These are phyloP conservation scores for Anoplolepis gracilipes DNA, from an alignment of 1,140 invertebrate genomes.

Conservation along the genomic window DNA sequence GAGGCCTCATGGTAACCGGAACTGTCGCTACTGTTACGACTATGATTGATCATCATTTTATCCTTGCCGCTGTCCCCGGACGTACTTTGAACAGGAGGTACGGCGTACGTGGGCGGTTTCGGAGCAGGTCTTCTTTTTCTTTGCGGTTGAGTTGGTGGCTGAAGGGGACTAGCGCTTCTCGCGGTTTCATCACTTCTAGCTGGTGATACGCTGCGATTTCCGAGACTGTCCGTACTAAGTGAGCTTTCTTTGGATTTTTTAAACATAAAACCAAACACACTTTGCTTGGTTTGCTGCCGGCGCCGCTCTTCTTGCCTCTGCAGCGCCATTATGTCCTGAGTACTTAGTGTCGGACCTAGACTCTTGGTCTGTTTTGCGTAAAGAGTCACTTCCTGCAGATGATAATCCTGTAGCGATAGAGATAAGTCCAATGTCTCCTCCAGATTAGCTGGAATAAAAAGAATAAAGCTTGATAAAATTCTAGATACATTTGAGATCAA, in stretches of 20 bases:
- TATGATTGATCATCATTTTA: slow-evolving; percentile 88
- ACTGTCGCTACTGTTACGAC: slow-evolving; percentile 91
- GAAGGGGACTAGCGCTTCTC: slow-evolving; percentile 82
- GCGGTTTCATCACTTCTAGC: slow-evolving; percentile 84
- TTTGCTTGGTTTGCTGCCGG: slow-evolving; percentile 85
- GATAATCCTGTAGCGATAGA: slow-evolving; percentile 88
- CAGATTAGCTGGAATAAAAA: slow-evolving; percentile 86
- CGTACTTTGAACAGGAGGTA: not conserved
- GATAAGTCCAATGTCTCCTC: slow-evolving; percentile 87
- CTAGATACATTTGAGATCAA: not conserved
- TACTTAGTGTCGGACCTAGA: slow-evolving; percentile 86
- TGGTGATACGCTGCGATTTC: slow-evolving; percentile 85
- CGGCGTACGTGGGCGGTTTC: slow-evolving; percentile 84
- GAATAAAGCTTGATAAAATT: not conserved
- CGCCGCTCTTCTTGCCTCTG: slow-evolving; percentile 87
- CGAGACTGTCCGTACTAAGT: slow-evolving; percentile 85
- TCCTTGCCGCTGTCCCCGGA: slow-evolving; percentile 66
- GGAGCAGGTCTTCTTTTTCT: slow-evolving; percentile 88
- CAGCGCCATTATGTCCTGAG: slow-evolving; percentile 89
- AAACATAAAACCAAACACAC: slow-evolving; percentile 87
- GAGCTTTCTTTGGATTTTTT: slow-evolving; percentile 85
- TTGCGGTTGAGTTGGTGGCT: slow-evolving; percentile 84
- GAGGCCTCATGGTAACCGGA: slow-evolving; percentile 92
- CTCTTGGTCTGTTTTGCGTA: slow-evolving; percentile 86
- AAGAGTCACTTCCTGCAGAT: slow-evolving; percentile 89